These are phyloP conservation scores for Zoanthus gigantus DNA, from an alignment of 92 coral and sea anemone genomes.

Conservation along the genomic window DNA sequence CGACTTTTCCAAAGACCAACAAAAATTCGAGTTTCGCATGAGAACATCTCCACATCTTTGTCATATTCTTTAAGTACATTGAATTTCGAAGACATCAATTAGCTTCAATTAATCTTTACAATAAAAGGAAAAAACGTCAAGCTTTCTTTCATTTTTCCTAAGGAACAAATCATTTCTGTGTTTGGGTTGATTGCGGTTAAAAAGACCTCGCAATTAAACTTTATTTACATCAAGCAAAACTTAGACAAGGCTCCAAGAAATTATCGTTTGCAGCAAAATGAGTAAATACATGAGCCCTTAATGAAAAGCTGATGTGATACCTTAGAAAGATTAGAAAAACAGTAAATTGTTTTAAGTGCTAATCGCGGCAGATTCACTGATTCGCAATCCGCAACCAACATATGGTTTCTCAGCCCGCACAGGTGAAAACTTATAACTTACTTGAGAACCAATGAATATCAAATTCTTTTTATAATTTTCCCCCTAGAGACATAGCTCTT, in stretches of 20 bases:
- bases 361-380: constrained; percentile 65
- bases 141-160: constrained; percentile 62
- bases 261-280: constrained; percentile 68
- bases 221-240: constrained; percentile 67
- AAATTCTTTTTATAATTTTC: neutral
- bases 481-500: neutral
- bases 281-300: constrained; percentile 70
- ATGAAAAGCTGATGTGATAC: constrained; percentile 90
- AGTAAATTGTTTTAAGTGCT: constrained; percentile 85
- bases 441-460: constrained; percentile 27
- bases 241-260: constrained; percentile 65
- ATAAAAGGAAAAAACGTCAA: constrained; percentile 89
- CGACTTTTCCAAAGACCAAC: neutral
- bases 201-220: constrained; percentile 77
- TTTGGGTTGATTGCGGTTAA: constrained; percentile 78
- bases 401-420: constrained; percentile 67
- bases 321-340: constrained; percentile 74
- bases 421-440: neutral
- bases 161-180: constrained; percentile 82
- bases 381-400: constrained; percentile 45
- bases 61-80: constrained; percentile 86
- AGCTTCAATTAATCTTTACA: constrained; percentile 92
- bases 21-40: neutral
- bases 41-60: constrained; percentile 41
- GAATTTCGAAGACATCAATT: constrained; percentile 95